Evolutionary conservation across 37 sponge, comb jelly and placozoan species (phyloP).

Genomic region (Petrosia ficiformis): DNA sequence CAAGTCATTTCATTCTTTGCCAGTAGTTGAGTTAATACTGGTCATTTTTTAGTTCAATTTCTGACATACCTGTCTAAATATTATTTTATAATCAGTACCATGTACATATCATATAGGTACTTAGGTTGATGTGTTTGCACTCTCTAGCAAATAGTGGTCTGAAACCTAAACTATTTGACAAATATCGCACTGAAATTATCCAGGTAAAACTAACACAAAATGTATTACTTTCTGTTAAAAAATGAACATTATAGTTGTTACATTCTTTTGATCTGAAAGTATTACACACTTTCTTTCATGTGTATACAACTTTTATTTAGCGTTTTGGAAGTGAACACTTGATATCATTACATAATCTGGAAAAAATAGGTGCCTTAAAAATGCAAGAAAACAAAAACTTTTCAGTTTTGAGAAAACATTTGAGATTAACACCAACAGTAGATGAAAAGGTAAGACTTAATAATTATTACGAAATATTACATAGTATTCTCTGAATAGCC

Average conservation of each 20-base stretch:
- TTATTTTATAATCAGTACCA: neutral
- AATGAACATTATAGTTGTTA: neutral
- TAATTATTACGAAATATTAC: neutral
- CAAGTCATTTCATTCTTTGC: no score
- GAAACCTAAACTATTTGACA: constrained; percentile 81
- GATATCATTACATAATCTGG: constrained; percentile 67
- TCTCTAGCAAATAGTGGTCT: constrained; percentile 87
- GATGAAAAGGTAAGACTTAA: constrained; percentile 74
- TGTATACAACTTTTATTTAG: constrained; percentile 29
- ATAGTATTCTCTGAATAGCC: neutral
- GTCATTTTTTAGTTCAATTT: no score
- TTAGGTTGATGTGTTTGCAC: constrained; percentile 92
- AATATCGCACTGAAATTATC: constrained; percentile 85
- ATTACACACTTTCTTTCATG: neutral
- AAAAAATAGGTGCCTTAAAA: constrained; percentile 81
- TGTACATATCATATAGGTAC: constrained; percentile 40
- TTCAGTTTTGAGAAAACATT: constrained; percentile 45
- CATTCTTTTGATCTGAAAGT: neutral
- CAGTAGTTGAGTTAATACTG: no score
- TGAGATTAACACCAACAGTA: constrained; percentile 48
- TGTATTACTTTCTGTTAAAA: neutral
- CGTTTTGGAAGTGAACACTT: constrained; percentile 88
- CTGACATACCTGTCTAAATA: no score
- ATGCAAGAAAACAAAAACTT: constrained; percentile 69
- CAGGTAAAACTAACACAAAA: constrained; percentile 64